Evolutionary conservation across 2,797 vertebrate genomes (phyloP).

Genomic region (Bovichtus diacanthus): DNA sequence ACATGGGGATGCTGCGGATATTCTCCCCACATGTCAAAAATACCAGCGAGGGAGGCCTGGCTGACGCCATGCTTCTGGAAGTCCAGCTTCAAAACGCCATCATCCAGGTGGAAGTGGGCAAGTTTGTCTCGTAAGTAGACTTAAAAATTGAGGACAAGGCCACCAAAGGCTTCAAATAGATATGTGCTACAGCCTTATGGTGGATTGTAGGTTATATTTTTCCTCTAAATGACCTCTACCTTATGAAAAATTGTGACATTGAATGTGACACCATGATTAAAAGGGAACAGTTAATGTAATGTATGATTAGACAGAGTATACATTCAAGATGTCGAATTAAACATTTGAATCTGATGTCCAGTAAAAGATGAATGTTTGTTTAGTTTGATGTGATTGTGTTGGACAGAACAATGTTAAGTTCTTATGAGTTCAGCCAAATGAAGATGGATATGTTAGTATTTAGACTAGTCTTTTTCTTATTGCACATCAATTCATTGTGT

Average conservation of each 20-base stretch:
- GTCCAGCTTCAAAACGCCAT: slow-evolving; percentile 91
- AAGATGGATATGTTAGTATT: no score
- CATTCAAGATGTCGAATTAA: fast-evolving
- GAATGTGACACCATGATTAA: neutral
- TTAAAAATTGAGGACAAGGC: fast-evolving
- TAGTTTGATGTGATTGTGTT: no score
- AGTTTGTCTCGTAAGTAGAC: slow-evolving; percentile 97
- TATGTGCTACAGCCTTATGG: neutral
- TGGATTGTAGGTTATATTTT: neutral
- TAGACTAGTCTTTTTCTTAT: no score
- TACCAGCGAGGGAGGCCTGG: slow-evolving; percentile 81
- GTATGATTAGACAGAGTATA: neutral
- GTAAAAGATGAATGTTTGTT: neutral
- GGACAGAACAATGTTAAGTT: no score
- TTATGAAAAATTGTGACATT: neutral
- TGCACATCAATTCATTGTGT: no score
- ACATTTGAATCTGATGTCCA: neutral
- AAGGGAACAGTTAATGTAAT: neutral
- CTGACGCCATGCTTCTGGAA: slow-evolving; percentile 93
- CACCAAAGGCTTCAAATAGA: neutral
- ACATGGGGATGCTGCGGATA: slow-evolving; percentile 93
- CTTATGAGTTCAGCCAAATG: no score
- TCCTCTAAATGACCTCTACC: neutral
- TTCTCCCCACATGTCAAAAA: slow-evolving; percentile 89
- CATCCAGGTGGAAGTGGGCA: slow-evolving; percentile 95